Evolutionary conservation across 2,113 vertebrate species (phyloP), one percentile per base, ranked within the genome.

Genomic region (Salvelinus alpinus): DNA sequence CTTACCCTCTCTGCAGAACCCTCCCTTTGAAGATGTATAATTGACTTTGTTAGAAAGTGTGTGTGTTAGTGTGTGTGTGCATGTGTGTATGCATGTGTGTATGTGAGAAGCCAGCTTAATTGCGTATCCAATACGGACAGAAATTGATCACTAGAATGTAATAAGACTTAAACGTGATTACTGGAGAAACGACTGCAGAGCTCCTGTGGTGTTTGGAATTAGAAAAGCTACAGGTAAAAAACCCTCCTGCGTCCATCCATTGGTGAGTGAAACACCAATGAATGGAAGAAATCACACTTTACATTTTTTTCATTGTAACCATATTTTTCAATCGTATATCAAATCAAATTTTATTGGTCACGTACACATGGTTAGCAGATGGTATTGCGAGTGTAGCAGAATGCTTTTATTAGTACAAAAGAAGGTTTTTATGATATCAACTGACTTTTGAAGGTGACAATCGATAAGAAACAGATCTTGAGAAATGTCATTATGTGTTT

Each of bases 131-230:
- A 75, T 76, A 84, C 78, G 85, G 84, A 87, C 82, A 84, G 79
- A 89, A 92, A 89, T 84, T 70, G 70, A 90, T 90, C 87, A 82
- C 75, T 73, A 80, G 81, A 89, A 84, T 80, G 87, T 87, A 87
- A 92, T 89, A 82, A 88, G 80, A 72, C 79, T 85, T 84, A 64
- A 75, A 76, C 71, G 31, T 84, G 64, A 87, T 91, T 89, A 74
- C 60, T 69, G 70, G 76, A 77, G 75, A 88, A 91, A 85, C 66
- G 60, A 82, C 72, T 71, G 1, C 2, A 57, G 51, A 54, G 75
- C 38, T 59, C 77, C 14, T 54, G 67, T 75, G 76, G 81, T 9
- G 82, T 87, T 84, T 87, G 54, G 77, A 89, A 92, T 91, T 89
- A 89, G 85, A 92, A 88, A 89, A 83, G 73, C 77, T 77, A 76